phyloP scores from a whole-genome alignment of 2,888 invertebrate species.

The Brenthis ino region DNA sequence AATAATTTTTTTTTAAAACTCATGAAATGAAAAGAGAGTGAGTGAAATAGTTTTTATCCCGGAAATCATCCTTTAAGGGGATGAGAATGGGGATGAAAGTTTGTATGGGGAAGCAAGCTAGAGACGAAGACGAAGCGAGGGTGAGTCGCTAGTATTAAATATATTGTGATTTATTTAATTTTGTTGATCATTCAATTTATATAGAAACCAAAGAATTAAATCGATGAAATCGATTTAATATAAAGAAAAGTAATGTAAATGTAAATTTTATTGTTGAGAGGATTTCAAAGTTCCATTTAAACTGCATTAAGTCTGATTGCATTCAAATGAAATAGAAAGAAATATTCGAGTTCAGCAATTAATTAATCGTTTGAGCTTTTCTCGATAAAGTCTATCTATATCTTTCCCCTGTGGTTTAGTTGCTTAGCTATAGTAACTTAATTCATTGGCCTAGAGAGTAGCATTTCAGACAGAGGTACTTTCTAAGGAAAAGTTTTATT shows the following conservation, averaged over 20 bases:
- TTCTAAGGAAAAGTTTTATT: too few relatives aligned
- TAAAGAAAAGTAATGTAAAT: conserved; percentile 8
- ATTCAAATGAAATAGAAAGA: conserved; percentile 8
- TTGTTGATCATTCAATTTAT: not conserved
- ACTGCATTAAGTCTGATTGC: conserved; percentile 14
- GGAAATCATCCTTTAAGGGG: too few relatives aligned
- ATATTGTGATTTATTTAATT: not conserved
- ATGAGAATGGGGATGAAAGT: too few relatives aligned
- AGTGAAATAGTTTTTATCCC: too few relatives aligned
- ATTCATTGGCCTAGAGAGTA: too few relatives aligned
- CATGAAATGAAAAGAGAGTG: too few relatives aligned
- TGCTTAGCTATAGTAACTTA: too few relatives aligned
- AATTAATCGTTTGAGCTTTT: conserved; percentile 1
- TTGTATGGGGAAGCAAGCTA: too few relatives aligned
- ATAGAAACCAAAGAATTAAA: not conserved
- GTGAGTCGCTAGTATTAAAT: too few relatives aligned
- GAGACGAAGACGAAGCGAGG: too few relatives aligned
- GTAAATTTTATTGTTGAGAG: conserved; percentile 14
- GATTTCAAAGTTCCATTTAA: conserved; percentile 21
- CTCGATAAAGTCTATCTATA: not conserved
- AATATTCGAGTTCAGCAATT: conserved; percentile 7
- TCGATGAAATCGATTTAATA: not conserved
- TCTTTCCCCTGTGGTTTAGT: not conserved
- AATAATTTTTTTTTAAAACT: too few relatives aligned
- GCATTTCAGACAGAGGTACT: too few relatives aligned